Percentiles rank a stretch among this genome's conserved stretches.
Evolutionary conservation across 2,113 vertebrate species (phyloP).

Genomic region (Pterocles gutturalis): DNA sequence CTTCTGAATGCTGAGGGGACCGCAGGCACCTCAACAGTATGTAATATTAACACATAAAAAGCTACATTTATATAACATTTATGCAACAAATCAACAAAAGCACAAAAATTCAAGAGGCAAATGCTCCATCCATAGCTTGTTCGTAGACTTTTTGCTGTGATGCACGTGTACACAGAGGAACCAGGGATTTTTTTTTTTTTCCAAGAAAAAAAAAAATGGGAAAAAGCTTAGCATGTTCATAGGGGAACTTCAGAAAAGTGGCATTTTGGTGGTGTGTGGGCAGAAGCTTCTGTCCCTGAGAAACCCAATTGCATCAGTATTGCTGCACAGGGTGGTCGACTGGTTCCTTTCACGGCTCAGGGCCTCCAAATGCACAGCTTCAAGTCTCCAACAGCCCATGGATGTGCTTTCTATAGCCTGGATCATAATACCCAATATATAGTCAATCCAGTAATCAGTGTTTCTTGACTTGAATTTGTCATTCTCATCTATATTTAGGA

Average conservation of each 20-base stretch:
- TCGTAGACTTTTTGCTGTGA: slow-evolving; percentile 1
- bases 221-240: neutral
- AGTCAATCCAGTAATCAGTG: neutral
- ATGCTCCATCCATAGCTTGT: slow-evolving; percentile 27
- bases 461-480: neutral
- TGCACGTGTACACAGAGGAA: slow-evolving; percentile 1
- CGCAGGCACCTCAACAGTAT: slow-evolving; percentile 75
- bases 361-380: neutral
- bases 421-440: neutral
- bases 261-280: neutral
- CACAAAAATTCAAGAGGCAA: slow-evolving; percentile 28
- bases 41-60: slow-evolving; percentile 84
- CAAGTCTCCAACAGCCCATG: fast-evolving
- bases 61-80: slow-evolving; percentile 70
- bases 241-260: neutral
- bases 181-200: neutral
- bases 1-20: slow-evolving; percentile 76
- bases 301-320: neutral
- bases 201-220: neutral
- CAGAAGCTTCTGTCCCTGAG: neutral
- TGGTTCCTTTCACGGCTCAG: neutral
- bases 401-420: fast-evolving
- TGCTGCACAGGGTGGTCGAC: too few relatives aligned
- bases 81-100: slow-evolving; percentile 65
- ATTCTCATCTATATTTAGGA: neutral